Base-by-base conservation (phyloP, 1,140 invertebrate genomes). In the Palaemon carinicauda region DNA sequence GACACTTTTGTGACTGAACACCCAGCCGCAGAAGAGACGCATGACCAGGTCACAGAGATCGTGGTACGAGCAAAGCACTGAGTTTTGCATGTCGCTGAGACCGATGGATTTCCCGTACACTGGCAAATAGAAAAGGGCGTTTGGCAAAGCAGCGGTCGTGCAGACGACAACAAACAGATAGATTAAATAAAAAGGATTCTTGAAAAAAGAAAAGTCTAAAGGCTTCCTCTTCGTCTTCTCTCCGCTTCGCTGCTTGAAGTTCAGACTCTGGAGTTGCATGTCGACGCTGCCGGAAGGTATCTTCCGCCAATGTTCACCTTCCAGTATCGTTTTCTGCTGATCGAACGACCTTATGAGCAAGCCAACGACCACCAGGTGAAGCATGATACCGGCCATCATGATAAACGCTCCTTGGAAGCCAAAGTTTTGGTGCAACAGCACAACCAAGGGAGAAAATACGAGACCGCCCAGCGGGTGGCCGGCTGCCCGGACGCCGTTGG, bases 391-490 rank as follows among this genome's bases (percentile, higher is more conserved):
- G 4, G 79, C 41, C 51, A 87, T 29, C 3, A 77, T 12, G 21
- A 87, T 56, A 14, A 80, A 56, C 10, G 52, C 31, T 4, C 78
- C 71, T 21, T n/a, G 50, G n/a, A 87, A 53, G 5, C 78, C 69
- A n/a, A 87, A 87, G 3, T 87, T 27, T 7, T 81, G 31, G 52
- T 31, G 52, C 14, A 87, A 53, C 41, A 81, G 56, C n/a, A 77
- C 79, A 19, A 87, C 33, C 4, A 87, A 29, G 12, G 71, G 71
- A 10, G 85, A 54, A 31, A 81, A 87, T 7, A 87, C 17, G 15
- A 81, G 27, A 19, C 85, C 85, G 1, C 85, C 85, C 15, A 54
- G 31, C 52, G 85, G 79, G 60, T 87, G 81, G 17, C 85, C 85
- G 21, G 85, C 52, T 0, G 79, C 65, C 0, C 85, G 78, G 1